A percentile compares a stretch with the other conserved stretches of the same genome.
phyloP scores from a whole-genome alignment of 2,113 vertebrate genomes.

The Empidonax alnorum region DNA sequence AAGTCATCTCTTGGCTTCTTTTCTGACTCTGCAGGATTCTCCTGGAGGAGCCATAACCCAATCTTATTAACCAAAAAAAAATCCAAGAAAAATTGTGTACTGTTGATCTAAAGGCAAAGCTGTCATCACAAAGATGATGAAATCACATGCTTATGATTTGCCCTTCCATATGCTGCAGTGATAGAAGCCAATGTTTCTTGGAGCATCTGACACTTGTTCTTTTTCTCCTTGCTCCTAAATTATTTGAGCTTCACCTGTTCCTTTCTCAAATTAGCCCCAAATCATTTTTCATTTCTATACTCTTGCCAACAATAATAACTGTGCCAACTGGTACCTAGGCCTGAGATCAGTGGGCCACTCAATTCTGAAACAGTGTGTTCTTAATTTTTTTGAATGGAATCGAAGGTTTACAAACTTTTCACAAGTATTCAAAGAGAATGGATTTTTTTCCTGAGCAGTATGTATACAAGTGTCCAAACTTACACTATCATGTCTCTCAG shows the following conservation, averaged over 20 bases:
- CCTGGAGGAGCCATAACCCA: neutral
- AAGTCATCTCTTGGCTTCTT: neutral
- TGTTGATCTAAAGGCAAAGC: slow-evolving; percentile 30
- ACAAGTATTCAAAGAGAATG: neutral
- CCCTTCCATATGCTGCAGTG: slow-evolving; percentile 24
- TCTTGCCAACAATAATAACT: slow-evolving; percentile 47
- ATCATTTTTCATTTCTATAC: slow-evolving; percentile 37
- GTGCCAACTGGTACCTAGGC: slow-evolving; percentile 26
- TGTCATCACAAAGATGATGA: slow-evolving; percentile 22
- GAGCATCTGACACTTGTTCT: slow-evolving; percentile 52
- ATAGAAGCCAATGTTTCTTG: slow-evolving; percentile 8
- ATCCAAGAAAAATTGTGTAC: slow-evolving; percentile 10
- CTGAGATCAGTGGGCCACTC: neutral
- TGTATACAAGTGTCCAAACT: neutral
- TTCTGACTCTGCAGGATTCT: slow-evolving; percentile 3
- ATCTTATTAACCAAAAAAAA: slow-evolving; percentile 9
- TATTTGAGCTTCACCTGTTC: slow-evolving; percentile 68
- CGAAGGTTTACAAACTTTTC: neutral
- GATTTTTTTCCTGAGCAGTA: neutral
- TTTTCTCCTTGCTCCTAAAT: slow-evolving; percentile 60
- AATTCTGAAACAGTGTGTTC: neutral
- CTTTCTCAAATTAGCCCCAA: slow-evolving; percentile 59
- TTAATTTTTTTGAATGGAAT: neutral
- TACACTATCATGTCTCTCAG: neutral
- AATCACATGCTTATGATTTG: slow-evolving; percentile 17